phyloP scores from a whole-genome alignment of 2,113 vertebrate genomes.

The human (Homo sapiens) region DNA sequence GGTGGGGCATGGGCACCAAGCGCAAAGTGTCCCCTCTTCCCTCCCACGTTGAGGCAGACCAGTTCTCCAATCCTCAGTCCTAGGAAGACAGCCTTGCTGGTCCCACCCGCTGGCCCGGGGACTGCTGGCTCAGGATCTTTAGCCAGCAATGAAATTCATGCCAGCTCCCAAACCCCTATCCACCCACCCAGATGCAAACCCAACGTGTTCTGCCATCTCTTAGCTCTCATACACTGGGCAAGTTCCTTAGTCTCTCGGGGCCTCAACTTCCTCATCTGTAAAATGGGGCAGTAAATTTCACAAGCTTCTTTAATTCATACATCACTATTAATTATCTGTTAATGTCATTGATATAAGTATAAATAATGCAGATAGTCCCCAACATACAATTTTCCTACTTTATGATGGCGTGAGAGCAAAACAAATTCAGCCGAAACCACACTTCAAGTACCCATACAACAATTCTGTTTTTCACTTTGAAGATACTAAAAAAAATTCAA shows the following conservation, averaged over 20 bases:
- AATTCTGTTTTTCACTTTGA: not conserved
- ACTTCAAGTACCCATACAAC: not conserved
- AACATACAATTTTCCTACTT: not conserved
- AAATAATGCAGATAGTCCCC: not conserved
- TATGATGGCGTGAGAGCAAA: fast-evolving
- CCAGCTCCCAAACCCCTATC: not conserved
- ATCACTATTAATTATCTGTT: not conserved
- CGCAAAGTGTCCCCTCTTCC: not conserved
- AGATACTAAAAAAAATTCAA: not conserved
- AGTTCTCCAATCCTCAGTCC: not conserved
- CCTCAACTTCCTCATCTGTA: not conserved
- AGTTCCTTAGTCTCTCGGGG: not conserved
- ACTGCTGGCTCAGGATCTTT: not conserved
- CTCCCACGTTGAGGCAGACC: not conserved
- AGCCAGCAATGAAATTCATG: not conserved
- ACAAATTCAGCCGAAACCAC: not conserved
- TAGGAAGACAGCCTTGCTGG: not conserved
- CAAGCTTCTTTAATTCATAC: not conserved
- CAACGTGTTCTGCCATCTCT: not conserved
- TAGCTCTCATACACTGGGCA: fast-evolving
- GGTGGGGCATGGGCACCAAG: fast-evolving
- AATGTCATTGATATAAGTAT: not conserved
- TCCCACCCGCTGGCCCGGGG: not conserved
- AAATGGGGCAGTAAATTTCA: not conserved
- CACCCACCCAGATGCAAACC: not conserved